Percentiles rank a stretch among this genome's conserved stretches.
Evolutionary conservation across 2,113 vertebrate genomes (phyloP).

Genomic region (Hydrochoerus hydrochaeris): DNA sequence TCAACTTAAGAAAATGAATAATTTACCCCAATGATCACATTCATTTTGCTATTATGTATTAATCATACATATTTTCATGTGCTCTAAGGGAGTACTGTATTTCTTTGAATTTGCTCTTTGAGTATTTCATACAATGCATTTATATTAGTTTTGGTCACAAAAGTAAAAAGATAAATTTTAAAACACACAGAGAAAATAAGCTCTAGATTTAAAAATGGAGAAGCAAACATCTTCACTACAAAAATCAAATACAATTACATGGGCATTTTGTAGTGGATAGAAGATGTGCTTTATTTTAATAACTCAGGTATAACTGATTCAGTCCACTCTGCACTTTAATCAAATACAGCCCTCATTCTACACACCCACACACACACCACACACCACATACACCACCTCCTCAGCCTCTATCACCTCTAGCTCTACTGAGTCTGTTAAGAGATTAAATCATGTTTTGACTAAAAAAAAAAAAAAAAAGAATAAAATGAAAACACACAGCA

Average conservation of each 20-base stretch:
- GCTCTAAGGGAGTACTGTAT: not conserved
- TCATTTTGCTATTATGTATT: not conserved
- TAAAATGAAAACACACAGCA: not conserved
- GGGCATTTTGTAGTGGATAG: not conserved
- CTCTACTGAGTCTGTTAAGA: not conserved
- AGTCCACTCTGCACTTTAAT: not conserved
- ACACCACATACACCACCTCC: not conserved
- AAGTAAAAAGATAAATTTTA: constrained; percentile 52
- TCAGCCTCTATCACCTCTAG: not conserved
- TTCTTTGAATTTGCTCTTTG: constrained; percentile 36
- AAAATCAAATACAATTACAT: constrained; percentile 35
- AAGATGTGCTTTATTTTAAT: not conserved
- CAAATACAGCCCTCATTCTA: not conserved
- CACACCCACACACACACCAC: not conserved
- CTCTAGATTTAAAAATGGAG: constrained; percentile 45
- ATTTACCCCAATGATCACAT: constrained; percentile 14
- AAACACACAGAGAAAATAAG: constrained; percentile 41
- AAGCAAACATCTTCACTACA: constrained; percentile 15
- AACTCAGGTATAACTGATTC: not conserved
- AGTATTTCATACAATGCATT: not conserved
- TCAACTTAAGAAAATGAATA: constrained; percentile 34
- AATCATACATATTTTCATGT: not conserved
- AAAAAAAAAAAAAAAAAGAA: not conserved
- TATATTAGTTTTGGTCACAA: constrained; percentile 22
- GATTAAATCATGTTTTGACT: not conserved